Conservation (phyloP, 2,113 vertebrate species). For the Euleptes europaea region DNA sequence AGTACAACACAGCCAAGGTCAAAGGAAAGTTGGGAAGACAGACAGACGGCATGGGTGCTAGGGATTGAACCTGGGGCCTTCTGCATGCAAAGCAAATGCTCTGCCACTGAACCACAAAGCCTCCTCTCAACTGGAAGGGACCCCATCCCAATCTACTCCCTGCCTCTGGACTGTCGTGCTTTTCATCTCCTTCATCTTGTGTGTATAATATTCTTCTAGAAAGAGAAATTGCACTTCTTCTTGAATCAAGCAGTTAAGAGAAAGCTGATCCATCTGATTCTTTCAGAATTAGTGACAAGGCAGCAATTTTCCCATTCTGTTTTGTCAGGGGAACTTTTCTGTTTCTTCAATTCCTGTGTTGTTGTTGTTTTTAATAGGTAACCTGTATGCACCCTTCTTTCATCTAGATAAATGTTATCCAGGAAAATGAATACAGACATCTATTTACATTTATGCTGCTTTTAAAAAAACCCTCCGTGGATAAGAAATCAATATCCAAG, state of each 20-base stretch:
- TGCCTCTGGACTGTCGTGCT: conserved; percentile 3
- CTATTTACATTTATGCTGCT: conserved; percentile 72
- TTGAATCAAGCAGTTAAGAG: conserved; percentile 58
- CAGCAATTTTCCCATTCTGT: conserved; percentile 65
- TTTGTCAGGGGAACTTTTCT: conserved; percentile 49
- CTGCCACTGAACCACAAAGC: too few relatives aligned
- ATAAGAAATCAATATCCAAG: conserved; percentile 77
- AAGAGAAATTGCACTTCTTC: conserved; percentile 61
- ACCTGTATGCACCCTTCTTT: conserved; percentile 58
- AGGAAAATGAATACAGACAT: conserved; percentile 65
- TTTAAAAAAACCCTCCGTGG: conserved; percentile 62
- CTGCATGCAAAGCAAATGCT: too few relatives aligned
- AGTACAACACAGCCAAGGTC: too few relatives aligned
- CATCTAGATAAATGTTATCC: conserved; percentile 73
- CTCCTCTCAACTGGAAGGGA: background rate
- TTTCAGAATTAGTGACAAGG: conserved; percentile 73
- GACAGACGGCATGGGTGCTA: too few relatives aligned
- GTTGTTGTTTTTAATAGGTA: conserved; percentile 51
- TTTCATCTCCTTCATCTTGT: conserved; percentile 9
- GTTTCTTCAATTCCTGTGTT: conserved; percentile 47
- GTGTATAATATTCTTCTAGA: conserved; percentile 34
- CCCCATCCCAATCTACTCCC: background rate
- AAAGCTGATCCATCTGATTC: conserved; percentile 56
- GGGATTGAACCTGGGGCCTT: too few relatives aligned
- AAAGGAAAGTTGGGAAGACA: too few relatives aligned